phyloP scores from a whole-genome alignment of 2,113 vertebrate genomes.

The Malurus cyaneus region DNA sequence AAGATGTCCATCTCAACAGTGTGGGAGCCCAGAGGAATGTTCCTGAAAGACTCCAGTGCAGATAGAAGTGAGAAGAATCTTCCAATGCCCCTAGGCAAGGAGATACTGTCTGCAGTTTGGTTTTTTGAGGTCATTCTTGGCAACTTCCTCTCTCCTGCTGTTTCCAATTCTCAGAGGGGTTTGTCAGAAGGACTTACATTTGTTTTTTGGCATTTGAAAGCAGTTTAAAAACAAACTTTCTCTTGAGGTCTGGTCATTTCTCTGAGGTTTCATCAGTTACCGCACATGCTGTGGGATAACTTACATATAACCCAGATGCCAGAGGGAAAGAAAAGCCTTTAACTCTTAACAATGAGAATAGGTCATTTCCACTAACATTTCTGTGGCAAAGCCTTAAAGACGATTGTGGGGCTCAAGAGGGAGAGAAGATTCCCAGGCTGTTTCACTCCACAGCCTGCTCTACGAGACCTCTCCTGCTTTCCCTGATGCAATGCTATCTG shows the following conservation, averaged over 20 bases:
- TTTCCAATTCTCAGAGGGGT: neutral
- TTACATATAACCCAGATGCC: neutral
- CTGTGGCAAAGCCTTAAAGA: neutral
- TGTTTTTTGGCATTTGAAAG: neutral
- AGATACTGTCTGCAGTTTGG: neutral
- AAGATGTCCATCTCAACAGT: neutral
- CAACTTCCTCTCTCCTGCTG: neutral
- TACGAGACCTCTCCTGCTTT: neutral
- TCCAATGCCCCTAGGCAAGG: neutral
- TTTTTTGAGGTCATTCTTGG: constrained; percentile 19
- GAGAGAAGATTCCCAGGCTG: neutral
- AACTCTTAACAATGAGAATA: neutral
- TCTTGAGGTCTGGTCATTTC: constrained; percentile 18
- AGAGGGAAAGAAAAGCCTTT: neutral
- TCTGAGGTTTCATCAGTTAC: constrained; percentile 19
- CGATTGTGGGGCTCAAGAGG: neutral
- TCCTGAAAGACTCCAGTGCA: neutral
- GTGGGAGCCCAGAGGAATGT: neutral
- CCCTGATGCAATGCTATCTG: neutral
- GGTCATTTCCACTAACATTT: neutral
- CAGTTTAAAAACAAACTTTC: constrained; percentile 24
- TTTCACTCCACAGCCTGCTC: neutral
- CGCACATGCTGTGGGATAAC: neutral
- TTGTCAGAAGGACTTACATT: neutral
- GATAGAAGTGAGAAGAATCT: neutral